Base-by-base conservation (phyloP, 1,140 invertebrate species). In the Pachypsylla venusta region DNA sequence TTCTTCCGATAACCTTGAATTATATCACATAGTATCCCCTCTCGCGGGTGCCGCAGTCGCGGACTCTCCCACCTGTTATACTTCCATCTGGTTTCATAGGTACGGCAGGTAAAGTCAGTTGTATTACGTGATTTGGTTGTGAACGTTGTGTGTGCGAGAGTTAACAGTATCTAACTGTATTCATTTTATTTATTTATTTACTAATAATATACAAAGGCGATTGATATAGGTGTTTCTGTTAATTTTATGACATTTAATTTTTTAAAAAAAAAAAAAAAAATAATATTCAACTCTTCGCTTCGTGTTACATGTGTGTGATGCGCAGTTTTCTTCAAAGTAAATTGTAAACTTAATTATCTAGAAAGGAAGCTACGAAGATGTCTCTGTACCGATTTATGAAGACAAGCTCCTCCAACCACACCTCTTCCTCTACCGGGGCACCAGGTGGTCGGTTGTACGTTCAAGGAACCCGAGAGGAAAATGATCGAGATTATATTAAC, bases 371-470 rank as follows among this genome's bases (percentile, higher is more conserved):
- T 22, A 14, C 25, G 24, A 59, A 14, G 27, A 79, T 80, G 79
- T 79, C 80, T 59, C 54, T 85, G 77, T 84, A 85, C 68, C 78
- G 81, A 65, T 85, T 85, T 70, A 79, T 82, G 58, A 84, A 83
- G 70, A 79, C 82, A 64, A 71, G 72, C 24, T 62, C 62, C 20
- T 62, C 59, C 24, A 35, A 35, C 30, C 30, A 35, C n/a, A 10
- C 27, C 53, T 35, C 30, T n/a, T 10, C 30, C n/a, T 35, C 30
- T 35, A n/a, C 7, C n/a, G n/a, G 30, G 66, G 65, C 26, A 61
- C 61, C 1, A 67, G 67, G 57, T 77, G 30, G 78, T 64, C 79
- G 86, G 54, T 76, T 91, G 19, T 91, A 89, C 71, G 80, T 90
- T 58, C 85, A 88, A 70, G 87, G 83, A 4, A 83, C 83, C 4